phyloP scores from a whole-genome alignment of 2,797 vertebrate species.

The Limosa lapponica region DNA sequence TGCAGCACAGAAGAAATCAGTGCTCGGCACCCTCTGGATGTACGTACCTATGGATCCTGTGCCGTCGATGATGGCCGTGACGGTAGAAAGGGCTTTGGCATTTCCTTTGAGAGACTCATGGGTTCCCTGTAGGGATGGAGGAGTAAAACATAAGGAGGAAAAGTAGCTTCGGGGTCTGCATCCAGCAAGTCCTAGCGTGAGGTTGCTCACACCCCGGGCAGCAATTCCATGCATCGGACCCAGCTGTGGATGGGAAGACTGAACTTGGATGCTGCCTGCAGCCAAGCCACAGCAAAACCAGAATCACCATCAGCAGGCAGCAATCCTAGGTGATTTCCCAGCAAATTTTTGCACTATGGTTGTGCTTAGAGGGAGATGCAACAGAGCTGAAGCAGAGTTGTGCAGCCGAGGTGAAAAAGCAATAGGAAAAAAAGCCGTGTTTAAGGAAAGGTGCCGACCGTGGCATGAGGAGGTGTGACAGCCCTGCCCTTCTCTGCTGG shows the following conservation, averaged over 20 bases:
- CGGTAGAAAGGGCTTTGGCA: slow-evolving; percentile 91
- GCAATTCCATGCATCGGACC: not conserved
- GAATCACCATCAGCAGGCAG: rapidly evolving
- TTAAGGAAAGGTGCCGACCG: rapidly evolving
- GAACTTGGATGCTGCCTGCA: not conserved
- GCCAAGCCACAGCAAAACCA: not conserved
- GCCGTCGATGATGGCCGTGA: slow-evolving; percentile 96
- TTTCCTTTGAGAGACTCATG: slow-evolving; percentile 93
- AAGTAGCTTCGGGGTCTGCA: not conserved
- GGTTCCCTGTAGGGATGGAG: slow-evolving; percentile 83
- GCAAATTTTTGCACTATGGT: not conserved
- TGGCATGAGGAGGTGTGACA: not conserved
- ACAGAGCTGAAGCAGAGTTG: not conserved
- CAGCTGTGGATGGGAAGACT: rapidly evolving
- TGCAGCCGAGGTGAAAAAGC: not conserved
- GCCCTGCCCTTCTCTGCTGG: not conserved
- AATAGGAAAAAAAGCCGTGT: not conserved
- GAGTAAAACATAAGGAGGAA: not conserved
- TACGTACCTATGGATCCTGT: slow-evolving; percentile 92
- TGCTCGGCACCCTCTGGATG: rapidly evolving
- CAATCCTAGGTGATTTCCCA: not conserved
- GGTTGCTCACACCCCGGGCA: rapidly evolving
- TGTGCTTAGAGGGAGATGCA: not conserved
- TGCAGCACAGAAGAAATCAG: rapidly evolving
- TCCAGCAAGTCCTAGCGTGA: rapidly evolving